Base-by-base conservation (phyloP, 1,140 invertebrate genomes). In the Leptinotarsa lineolata region DNA sequence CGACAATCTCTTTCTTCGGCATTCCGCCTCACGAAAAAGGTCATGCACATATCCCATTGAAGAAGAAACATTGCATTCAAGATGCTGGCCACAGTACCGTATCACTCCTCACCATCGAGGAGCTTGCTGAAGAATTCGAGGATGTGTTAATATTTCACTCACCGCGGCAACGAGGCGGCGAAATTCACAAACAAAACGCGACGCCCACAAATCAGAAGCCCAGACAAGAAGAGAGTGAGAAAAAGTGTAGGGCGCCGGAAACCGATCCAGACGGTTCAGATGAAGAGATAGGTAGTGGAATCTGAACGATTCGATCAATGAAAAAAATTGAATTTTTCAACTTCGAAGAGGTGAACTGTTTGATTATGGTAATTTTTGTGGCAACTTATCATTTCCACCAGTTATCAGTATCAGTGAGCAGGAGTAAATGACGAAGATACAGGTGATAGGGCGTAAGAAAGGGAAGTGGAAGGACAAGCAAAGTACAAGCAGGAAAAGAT, bases 131-230 rank as follows among this genome's bases (percentile, higher is more conserved):
- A 66, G 64, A 66, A 66, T 66, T 66, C 30, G 22, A 66, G 22
- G 30, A 66, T 39, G 64, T 66, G 22, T 66, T 66, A 66, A 66
- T 66, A 66, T 66, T 66, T 66, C 18, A 66, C 64, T 66, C 64
- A 66, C 22, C 64, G 60, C 15, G 15, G 20, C 60, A 24, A 15
- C 20, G 22, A 22, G 20, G 64, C 64, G 22, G 64, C 64, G 15
- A 66, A 66, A 16, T 66, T 44, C 64, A 44, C 64, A 66, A 66
- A 66, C 64, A 39, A 39, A 39, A 54, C 24, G 20, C 61, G 20
- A 64, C 18, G 61, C 61, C 20, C 61, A 64, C 61, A 64, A 64
- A 64, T 64, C 61, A 64, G 61, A 64, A 20, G 24, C 20, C 20
- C 20, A 21, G 61, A 64, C 61, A 64, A 64, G 61, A 22, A 16